Base-by-base conservation (phyloP, 1,140 invertebrate genomes). In the Maniola jurtina region DNA sequence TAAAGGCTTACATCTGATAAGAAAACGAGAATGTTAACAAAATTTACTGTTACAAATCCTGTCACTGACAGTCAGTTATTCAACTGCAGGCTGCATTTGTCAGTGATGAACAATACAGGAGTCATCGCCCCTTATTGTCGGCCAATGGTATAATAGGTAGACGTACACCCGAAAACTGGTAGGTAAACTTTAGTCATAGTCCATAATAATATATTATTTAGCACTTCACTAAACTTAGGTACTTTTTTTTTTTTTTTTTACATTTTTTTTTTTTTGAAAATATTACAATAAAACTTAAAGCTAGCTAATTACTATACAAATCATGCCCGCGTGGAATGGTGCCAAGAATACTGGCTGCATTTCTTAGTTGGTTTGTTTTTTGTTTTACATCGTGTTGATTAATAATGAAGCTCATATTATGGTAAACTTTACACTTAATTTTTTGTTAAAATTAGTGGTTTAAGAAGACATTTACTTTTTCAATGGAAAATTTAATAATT, bases 161-260 rank as follows among this genome's bases (percentile, higher is more conserved):
- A n/a, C n/a, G n/a, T 60, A 72, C 76, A 70, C 72, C 71, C 73
- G 65, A 68, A 71, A 65, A 68, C 59, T 80, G 75, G 78, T 77
- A 70, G n/a, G n/a, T n/a, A 55, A 15, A 13, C n/a, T n/a, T 61
- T 61, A 61, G 47, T 61, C 60, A 61, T 61, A 33, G 8, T 36
- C 54, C 35, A 14, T 65, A n/a, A n/a, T n/a, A n/a, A n/a, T n/a
- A n/a, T n/a, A n/a, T 57, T 52, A 59, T 42, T 52, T 65, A 34
- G 33, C 42, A 34, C 25, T 48, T 48, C 13, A 25, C 9, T 16
- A 15, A 16, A n/a, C n/a, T n/a, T n/a, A n/a, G n/a, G n/a, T n/a
- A n/a, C n/a, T n/a, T n/a, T n/a, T n/a, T n/a, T n/a, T n/a, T n/a
- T n/a, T n/a, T n/a, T n/a, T n/a, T n/a, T n/a, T n/a, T n/a, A n/a